Percentiles rank a stretch among this genome's conserved stretches.
Conservation (phyloP, 2,113 vertebrate genomes). For the Balaenoptera acutorostrata region DNA sequence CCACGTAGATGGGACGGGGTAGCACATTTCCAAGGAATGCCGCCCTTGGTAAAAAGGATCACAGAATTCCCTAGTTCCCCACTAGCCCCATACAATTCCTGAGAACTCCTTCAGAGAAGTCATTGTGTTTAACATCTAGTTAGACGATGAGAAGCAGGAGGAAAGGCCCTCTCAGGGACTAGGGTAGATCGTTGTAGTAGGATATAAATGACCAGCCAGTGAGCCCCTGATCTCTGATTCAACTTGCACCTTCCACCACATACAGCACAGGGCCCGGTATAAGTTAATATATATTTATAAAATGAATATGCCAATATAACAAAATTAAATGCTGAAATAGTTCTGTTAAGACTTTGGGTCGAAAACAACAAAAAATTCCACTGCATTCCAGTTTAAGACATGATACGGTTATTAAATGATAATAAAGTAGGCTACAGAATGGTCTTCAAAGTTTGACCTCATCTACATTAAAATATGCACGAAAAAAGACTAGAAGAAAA, state of each 20-base stretch:
- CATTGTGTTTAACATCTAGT: not conserved
- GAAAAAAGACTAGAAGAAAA: not conserved
- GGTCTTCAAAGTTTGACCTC: not conserved
- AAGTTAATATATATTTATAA: not conserved
- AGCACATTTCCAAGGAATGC: not conserved
- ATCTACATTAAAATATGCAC: not conserved
- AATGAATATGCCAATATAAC: not conserved
- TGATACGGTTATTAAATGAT: not conserved
- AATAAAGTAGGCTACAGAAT: not conserved
- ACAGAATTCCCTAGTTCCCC: not conserved
- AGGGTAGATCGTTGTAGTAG: not conserved
- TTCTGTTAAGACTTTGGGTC: not conserved
- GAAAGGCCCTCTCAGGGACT: not conserved
- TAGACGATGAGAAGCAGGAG: not conserved
- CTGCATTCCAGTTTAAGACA: not conserved
- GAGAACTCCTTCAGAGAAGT: constrained; percentile 12
- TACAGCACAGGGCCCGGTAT: not conserved
- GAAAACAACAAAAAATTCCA: not conserved
- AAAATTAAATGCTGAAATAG: not conserved
- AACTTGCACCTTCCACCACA: not conserved
- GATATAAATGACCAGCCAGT: not conserved
- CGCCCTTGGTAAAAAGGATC: not conserved
- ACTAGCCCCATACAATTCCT: not conserved
- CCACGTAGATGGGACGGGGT: not conserved
- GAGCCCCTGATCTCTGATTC: not conserved